Base-by-base conservation (phyloP, 2,888 invertebrate genomes). In the Drosophila mulleri region DNA sequence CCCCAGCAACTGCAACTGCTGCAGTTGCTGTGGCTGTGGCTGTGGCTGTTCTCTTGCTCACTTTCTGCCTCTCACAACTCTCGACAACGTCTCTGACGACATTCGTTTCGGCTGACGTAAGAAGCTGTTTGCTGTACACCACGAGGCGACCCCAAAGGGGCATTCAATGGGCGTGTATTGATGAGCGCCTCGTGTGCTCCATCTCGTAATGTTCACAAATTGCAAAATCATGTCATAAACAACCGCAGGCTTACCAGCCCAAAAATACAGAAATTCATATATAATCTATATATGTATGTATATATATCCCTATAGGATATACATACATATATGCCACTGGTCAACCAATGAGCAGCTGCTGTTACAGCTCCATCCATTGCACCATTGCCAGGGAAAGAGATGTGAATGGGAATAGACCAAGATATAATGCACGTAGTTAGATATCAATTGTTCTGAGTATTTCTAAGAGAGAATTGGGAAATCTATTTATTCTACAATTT, bases 211-310 rank as follows among this genome's bases (percentile, higher is more conserved):
- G 67, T 72, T 67, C 75, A 86, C 75, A 86, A 86, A 86, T 86
- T 77, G 86, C 74, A 82, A 84, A 90, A 82, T 80, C 91, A 90
- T 90, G 91, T 91, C 84, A 84, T 81, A 87, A 83, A 79, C 77
- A 68, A 75, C 91, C 85, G 56, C 59, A 47, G 86, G 75, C 56
- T 5, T 47, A 20, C 32, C 52, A 61, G 66, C 67, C 84, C 47
- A 29, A 75, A 29, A 75, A 69, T 54, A 56, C 61, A 67, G 8
- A 57, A 53, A 35, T 39, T 23, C 11, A 29, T 52, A 20, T 11
- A 14, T 16, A 52, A 35, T 52, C 16, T 9, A 35, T 32, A 29
- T 29, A 29, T n/a, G 11, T n/a, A 12, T 26, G n/a, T 3, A 16
- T 20, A 29, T 4, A 29, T 11, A n/a, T n/a, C n/a, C n/a, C n/a